phyloP scores from a whole-genome alignment of 2,888 invertebrate species.

The Isotomurus palustris region DNA sequence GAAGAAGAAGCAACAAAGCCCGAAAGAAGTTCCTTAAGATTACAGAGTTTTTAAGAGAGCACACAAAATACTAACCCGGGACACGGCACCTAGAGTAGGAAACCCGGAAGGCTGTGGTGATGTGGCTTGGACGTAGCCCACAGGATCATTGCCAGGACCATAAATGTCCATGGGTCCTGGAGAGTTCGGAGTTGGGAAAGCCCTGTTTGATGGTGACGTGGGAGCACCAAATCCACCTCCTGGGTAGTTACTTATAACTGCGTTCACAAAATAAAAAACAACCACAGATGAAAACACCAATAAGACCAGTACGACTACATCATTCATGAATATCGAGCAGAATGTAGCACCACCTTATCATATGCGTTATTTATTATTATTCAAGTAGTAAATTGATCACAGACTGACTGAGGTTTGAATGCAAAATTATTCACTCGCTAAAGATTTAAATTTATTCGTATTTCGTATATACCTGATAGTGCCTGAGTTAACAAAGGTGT shows the following conservation, averaged over 20 bases:
- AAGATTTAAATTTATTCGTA: too few species aligned
- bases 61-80: slow-evolving; percentile 46
- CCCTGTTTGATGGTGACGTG: slow-evolving; percentile 56
- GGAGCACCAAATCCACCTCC: slow-evolving; percentile 52
- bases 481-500: slow-evolving; percentile 92
- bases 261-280: slow-evolving; percentile 48
- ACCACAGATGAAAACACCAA: too few species aligned
- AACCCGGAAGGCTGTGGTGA: slow-evolving; percentile 95
- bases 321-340: neutral
- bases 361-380: too few species aligned
- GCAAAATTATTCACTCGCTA: too few species aligned
- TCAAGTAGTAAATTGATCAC: neutral
- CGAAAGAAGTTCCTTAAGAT: slow-evolving; percentile 8
- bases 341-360: neutral
- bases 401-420: too few species aligned
- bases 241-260: slow-evolving; percentile 92
- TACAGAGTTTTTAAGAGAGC: slow-evolving; percentile 46
- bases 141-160: slow-evolving; percentile 62
- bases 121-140: slow-evolving; percentile 88
- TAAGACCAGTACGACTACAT: neutral
- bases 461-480: slow-evolving; percentile 88
- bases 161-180: slow-evolving; percentile 92
- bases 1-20: neutral
- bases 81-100: slow-evolving; percentile 77
- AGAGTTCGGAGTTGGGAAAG: slow-evolving; percentile 86